Percentiles rank a stretch among this genome's conserved stretches.
Conservation (phyloP, 2,797 vertebrate genomes). For the Muscicapa comitata region DNA sequence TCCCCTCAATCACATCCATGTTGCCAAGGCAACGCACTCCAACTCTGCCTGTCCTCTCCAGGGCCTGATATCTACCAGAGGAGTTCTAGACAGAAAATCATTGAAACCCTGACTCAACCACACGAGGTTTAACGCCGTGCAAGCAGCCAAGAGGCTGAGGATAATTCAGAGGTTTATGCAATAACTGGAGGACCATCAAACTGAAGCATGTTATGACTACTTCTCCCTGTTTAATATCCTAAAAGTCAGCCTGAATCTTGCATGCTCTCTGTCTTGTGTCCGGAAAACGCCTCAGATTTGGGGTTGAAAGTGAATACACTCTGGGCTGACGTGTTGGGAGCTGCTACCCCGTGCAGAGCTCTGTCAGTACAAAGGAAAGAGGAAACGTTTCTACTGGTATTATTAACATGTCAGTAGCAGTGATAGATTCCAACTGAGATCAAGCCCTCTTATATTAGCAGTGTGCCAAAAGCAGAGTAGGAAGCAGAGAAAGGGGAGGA, state of each 20-base stretch:
- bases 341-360: neutral
- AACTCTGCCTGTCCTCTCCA: neutral
- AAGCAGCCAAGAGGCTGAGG: conserved; percentile 41
- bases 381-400: conserved; percentile 63
- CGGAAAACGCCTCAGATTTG: conserved; percentile 43
- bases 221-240: conserved; percentile 41
- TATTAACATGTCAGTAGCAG: conserved; percentile 69
- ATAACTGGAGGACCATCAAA: conserved; percentile 51
- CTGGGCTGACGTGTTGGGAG: conserved; percentile 16
- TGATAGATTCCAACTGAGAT: conserved; percentile 67
- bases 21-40: neutral
- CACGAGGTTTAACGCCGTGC: neutral
- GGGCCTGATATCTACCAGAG: neutral
- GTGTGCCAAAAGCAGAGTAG: conserved; percentile 56
- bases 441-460: conserved; percentile 40
- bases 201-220: conserved; percentile 45
- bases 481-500: conserved; percentile 58
- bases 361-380: conserved; percentile 47
- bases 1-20: neutral
- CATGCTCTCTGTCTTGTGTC: conserved; percentile 45
- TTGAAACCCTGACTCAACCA: neutral
- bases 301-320: conserved; percentile 53
- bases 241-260: conserved; percentile 50
- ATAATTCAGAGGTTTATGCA: neutral
- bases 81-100: conserved; percentile 19